Base-by-base conservation (phyloP, 64 coral and sea anemone genomes). In the Pocillopora verrucosa region DNA sequence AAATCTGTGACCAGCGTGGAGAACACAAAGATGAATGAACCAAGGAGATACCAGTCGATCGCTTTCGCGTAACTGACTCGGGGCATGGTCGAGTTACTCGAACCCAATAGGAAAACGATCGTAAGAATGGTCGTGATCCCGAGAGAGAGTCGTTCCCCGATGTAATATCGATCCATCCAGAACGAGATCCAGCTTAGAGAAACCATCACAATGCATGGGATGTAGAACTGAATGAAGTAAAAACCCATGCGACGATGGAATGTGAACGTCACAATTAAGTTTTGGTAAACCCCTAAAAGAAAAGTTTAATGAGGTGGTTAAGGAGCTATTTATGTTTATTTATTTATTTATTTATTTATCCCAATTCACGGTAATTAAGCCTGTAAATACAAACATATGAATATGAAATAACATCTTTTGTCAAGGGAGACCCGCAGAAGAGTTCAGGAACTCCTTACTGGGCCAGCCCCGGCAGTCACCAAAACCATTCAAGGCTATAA, bases 111-210 rank as follows among this genome's bases (percentile, higher is more conserved):
- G 36, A 96, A 96, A 9, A 96, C 94, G 16, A 96, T 96, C 60
- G 94, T 96, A 5, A 96, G 91, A 61, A 96, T 88, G 3, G 94
- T 96, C 34, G 94, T 96, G 15, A 96, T 92, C 58, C 94, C 94
- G 73, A 96, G 94, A 1, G 94, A 96, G 34, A 96, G 88, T 70
- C 91, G 88, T 65, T 96, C 94, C 5, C 94, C 94, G 61, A 96
- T 96, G 82, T 92, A 96, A 79, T 87, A 89, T 61, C 88, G 91
- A 80, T 96, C 94, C 94, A 96, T 96, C 94, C 94, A 96, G 75
- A 96, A 96, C 0, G 94, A 96, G 59, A 96, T 93, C 94, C 94
- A 96, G 61, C 94, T 96, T 10, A 96, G 56, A 26, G 89, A 73
- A 34, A 96, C 94, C 94, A 96, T 96, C 19, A 96, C 91, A 57